Conservation (phyloP, 1,140 invertebrate species). For the Melitaea cinxia region DNA sequence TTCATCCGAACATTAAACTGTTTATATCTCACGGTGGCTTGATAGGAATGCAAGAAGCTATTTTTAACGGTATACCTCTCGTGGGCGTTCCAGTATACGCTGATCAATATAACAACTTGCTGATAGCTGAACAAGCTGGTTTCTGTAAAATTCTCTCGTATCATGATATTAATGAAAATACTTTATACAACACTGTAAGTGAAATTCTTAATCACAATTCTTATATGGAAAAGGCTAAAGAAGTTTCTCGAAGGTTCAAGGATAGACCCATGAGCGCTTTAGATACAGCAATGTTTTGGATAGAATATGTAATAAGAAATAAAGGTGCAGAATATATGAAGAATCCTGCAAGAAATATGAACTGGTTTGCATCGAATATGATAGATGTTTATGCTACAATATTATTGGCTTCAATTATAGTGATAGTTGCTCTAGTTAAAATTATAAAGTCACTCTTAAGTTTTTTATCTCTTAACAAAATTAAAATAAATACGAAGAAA, state of each 20-base stretch:
- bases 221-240: slow-evolving; percentile 63
- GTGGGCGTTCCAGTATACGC: slow-evolving; percentile 85
- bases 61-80: slow-evolving; percentile 85
- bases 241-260: slow-evolving; percentile 75
- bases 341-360: slow-evolving; percentile 81
- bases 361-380: slow-evolving; percentile 83
- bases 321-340: slow-evolving; percentile 82
- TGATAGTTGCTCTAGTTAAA: slow-evolving; percentile 10
- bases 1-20: slow-evolving; percentile 81
- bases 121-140: slow-evolving; percentile 71
- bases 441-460: slow-evolving; percentile 12
- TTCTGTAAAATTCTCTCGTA: slow-evolving; percentile 69
- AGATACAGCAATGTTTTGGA: slow-evolving; percentile 84
- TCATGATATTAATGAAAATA: slow-evolving; percentile 64
- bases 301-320: slow-evolving; percentile 83
- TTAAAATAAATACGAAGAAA: slow-evolving; percentile 8
- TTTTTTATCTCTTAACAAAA: background rate
- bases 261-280: slow-evolving; percentile 81
- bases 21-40: slow-evolving; percentile 87
- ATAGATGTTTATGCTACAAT: slow-evolving; percentile 81
- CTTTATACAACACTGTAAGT: slow-evolving; percentile 43
- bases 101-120: slow-evolving; percentile 83
- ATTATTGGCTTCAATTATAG: background rate
- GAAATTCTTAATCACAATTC: slow-evolving; percentile 55
- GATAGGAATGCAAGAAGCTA: slow-evolving; percentile 85